These are phyloP conservation scores for Cladorhizidae sp. DNA, from an alignment of 37 sponge, comb jelly and placozoan genomes.

Conservation along the genomic window DNA sequence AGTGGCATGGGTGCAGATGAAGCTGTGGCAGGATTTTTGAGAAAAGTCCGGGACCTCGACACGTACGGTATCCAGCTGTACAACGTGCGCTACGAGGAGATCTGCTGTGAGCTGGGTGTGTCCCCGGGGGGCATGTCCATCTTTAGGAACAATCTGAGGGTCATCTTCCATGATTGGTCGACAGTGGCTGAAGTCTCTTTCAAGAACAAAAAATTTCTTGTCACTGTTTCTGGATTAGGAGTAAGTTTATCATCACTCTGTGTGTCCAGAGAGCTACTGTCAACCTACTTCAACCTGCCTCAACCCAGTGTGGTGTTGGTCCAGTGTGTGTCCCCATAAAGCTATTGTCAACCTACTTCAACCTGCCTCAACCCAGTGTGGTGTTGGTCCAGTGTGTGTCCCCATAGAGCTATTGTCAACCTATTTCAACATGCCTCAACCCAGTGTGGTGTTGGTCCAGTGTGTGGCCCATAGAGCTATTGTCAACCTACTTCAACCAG, in stretches of 20 bases:
- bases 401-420: no score
- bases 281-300: no score
- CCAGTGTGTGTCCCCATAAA: no score
- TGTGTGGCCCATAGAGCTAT: no score
- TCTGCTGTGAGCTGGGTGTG: background rate
- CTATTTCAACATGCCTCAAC: no score
- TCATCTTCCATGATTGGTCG: background rate
- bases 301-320: no score
- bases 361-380: no score
- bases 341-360: no score
- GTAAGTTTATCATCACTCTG: background rate
- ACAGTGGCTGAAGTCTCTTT: background rate
- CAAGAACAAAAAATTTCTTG: background rate
- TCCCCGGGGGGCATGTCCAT: conserved; percentile 3
- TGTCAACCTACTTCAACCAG: no score
- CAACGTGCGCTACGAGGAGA: conserved; percentile 3
- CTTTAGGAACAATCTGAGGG: conserved; percentile 1
- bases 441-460: no score
- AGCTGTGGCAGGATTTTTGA: conserved; percentile 13
- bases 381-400: no score
- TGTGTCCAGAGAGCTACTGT: no score
- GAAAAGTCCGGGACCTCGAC: conserved; percentile 21
- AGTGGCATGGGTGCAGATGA: conserved; percentile 28
- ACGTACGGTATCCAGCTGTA: conserved; percentile 17
- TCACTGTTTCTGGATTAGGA: background rate